Base-by-base conservation (phyloP, 2,888 invertebrate species). In the Chrysolina oricalcia region DNA sequence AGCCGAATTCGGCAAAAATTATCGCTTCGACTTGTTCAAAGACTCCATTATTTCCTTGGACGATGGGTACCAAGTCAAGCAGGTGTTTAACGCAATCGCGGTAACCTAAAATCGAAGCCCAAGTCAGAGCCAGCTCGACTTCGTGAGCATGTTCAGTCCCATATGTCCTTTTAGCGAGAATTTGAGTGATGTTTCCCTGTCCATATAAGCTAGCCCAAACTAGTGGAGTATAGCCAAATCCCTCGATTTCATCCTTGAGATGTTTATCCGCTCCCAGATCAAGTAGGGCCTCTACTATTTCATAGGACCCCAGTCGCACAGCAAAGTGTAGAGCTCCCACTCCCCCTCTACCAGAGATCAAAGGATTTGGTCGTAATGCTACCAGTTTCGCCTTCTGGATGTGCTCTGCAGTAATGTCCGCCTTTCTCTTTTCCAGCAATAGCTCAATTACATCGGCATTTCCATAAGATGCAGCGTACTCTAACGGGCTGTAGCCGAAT, bases 151-250 rank as follows among this genome's bases (percentile, higher is more conserved):
- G 40, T 19, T 63, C 46, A n/a, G 5, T 68, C 0, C 35, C 53
- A 10, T 63, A 46, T 15, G 17, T n/a, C 10, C 11, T 53, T 53
- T n/a, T n/a, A n/a, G 56, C 40, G 0, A 69, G 46, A 10, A n/a
- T 15, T 50, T 64, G 53, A 8, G 53, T 35, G 10, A 65, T 43
- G 4, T 53, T 40, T n/a, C 69, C 53, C 5, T 41, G 23, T 1
- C 73, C 73, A 15, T 53, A 63, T 48, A 73, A 63, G 27, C 53
- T 15, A 3, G 73, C 64, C 73, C 73, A 73, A 17, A 69, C 23
- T 19, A 73, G 35, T 9, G 73, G 73, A 8, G 64, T 35, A 15
- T 56, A 73, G 2, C 43, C 23, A 6, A 64, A 9, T 11, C 40
- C 35, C 9, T 50, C 35, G 17, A 70, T n/a, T 19, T 21, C 53